A percentile compares a stretch with the other conserved stretches of the same genome.
Evolutionary conservation across 2,113 vertebrate species (phyloP).

Genomic region (Spilogale gracilis): DNA sequence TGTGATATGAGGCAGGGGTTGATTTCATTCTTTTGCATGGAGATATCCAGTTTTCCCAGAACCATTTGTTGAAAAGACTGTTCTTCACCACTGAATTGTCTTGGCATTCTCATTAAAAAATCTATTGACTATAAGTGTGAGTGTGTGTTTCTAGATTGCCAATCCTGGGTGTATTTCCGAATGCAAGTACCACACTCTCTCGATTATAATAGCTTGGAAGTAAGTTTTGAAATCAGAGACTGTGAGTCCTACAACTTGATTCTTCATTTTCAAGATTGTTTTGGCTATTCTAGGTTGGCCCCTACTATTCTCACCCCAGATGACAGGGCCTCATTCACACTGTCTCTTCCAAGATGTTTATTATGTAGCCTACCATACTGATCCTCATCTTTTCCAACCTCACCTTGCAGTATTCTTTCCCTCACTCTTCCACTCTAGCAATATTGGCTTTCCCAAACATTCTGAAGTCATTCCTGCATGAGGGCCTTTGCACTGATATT

Average conservation of each 20-base stretch:
- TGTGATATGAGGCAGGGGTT: neutral
- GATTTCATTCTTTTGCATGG: neutral
- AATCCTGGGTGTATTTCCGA: neutral
- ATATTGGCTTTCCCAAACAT: conserved; percentile 33
- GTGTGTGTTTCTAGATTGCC: conserved; percentile 3
- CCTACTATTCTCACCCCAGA: conserved; percentile 17
- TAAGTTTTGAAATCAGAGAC: conserved; percentile 47
- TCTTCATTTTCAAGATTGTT: conserved; percentile 49
- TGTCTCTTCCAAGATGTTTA: conserved; percentile 10
- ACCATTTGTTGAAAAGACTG: conserved; percentile 1
- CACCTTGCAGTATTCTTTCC: conserved; percentile 32
- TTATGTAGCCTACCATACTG: neutral
- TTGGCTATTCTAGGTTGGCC: conserved; percentile 19
- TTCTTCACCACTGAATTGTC: conserved; percentile 8
- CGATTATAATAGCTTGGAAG: conserved; percentile 38
- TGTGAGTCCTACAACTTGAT: neutral
- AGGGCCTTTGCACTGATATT: neutral
- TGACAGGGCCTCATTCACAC: neutral
- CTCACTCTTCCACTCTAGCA: neutral
- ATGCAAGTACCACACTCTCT: neutral
- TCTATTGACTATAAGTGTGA: neutral
- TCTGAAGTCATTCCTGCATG: neutral
- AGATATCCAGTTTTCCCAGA: neutral
- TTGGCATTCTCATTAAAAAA: conserved; percentile 29
- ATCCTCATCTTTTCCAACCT: neutral